Base-by-base conservation (phyloP, 2,888 invertebrate genomes). In the Ectemnius cavifrons region DNA sequence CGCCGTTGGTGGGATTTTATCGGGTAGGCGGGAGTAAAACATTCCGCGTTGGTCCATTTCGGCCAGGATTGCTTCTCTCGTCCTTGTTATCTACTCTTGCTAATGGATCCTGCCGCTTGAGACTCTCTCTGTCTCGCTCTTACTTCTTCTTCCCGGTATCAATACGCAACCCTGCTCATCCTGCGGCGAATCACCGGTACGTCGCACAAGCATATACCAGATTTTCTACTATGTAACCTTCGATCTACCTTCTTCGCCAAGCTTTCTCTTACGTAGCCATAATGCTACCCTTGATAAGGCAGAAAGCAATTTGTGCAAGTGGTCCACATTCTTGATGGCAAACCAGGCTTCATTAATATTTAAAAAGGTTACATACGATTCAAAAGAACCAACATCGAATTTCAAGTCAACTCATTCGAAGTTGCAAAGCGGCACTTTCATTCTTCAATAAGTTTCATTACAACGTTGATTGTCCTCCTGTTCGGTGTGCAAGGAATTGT, bases 41-140 rank as follows among this genome's bases (percentile, higher is more conserved):
- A 79, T 76, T 83, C 72, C 64, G 57, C n/a, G 13, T 69, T 28
- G 61, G 67, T 59, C 73, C 73, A 81, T 83, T 83, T 83, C 79
- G 81, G 79, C 73, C 75, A 79, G 75, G 83, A 81, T 72, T 79
- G 75, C 58, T 59, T 73, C 67, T 67, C 64, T 71, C 78, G 82
- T 83, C 82, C 86, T 83, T 82, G 84, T 78, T 84, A 83, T 84
- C 85, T 79, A 58, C 66, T 57, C 52, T 65, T 71, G 81, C 81
- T 86, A 86, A 86, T 86, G 87, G 84, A 83, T 82, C 78, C 81
- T 76, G 74, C 37, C 47, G n/a, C 13, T 45, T 59, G 56, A 57
- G 60, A 61, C 63, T 59, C 64, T 18, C 4, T 6, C 23, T 47
- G 13, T 27, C 20, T 66, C 66, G 37, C 45, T 65, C 20, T 0